Evolutionary conservation across 2,113 vertebrate genomes (phyloP), one percentile per base, ranked within the genome.

Genomic region (Entelurus aequoreus): DNA sequence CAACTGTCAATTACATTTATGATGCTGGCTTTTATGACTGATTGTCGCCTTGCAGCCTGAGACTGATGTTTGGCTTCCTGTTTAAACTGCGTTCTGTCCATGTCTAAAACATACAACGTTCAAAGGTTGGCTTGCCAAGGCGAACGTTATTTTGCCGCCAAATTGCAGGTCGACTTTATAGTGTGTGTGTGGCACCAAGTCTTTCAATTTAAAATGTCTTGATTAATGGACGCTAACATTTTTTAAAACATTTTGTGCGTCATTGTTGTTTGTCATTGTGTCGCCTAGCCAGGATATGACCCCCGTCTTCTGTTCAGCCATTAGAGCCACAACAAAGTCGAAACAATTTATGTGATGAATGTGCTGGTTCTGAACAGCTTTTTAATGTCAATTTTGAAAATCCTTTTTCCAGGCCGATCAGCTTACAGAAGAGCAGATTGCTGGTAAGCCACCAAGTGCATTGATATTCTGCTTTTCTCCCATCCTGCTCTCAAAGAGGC

Each of bases 371-470:
- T 46, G 42, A 46, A 12, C 13, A 37, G 13, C 15, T 48, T 35
- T 48, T n/a, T 8, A 37, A 5, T 61, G n/a, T 50, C 48, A 6
- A 28, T 6, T 62, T 15, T 21, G 57, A 59, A 72, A 3, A 6
- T 79, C 2, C 73, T 66, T 48, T 76, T 66, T 67, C 79, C 64
- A 99, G 96, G 96, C 96, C 91, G 96, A 99, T 87, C 96, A 99
- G 88, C 93, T 98, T 89, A 99, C 96, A 93, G 96, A 99, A 88
- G 96, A 99, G 92, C 96, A 99, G 91, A 99, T 99, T 91, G 96
- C 96, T 87, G 96, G 96, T 98, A 90, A 96, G 93, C 74, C 80
- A 74, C 16, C 71, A 46, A 46, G 42, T 56, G 79, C 83, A 72
- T 79, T 72, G 72, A 71, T 65, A 54, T 65, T 15, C 71, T 65